Evolutionary conservation across 2,113 vertebrate species (phyloP).

Genomic region (Euleptes europaea): DNA sequence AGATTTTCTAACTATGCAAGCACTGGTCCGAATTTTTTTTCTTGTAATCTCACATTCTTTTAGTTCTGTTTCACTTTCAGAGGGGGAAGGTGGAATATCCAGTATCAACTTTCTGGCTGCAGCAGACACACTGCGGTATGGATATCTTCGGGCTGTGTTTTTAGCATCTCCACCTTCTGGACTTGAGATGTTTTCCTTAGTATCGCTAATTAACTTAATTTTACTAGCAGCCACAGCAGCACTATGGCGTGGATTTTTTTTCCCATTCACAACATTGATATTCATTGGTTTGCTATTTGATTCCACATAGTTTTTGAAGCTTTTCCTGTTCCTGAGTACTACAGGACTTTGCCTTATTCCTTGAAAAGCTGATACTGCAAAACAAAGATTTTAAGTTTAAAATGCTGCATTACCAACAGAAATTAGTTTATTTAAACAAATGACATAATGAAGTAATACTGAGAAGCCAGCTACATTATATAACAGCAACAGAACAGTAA

Average conservation of each 20-base stretch:
- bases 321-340: constrained; percentile 37
- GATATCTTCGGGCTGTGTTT: constrained; percentile 58
- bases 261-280: constrained; percentile 33
- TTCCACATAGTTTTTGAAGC: constrained; percentile 43
- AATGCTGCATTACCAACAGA: not conserved
- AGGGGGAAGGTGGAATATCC: constrained; percentile 41
- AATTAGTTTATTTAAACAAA: not conserved
- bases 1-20: constrained; percentile 31
- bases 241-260: constrained; percentile 72
- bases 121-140: constrained; percentile 55
- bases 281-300: constrained; percentile 31
- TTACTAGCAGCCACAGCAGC: constrained; percentile 82
- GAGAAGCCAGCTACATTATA: not conserved
- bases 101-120: constrained; percentile 56
- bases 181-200: constrained; percentile 65
- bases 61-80: constrained; percentile 55
- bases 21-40: constrained; percentile 10
- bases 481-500: not conserved
- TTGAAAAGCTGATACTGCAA: constrained; percentile 63
- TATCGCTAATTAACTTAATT: constrained; percentile 80
- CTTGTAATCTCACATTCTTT: constrained; percentile 20
- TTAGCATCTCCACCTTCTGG: constrained; percentile 52
- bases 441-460: not conserved
- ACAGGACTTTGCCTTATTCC: constrained; percentile 57
- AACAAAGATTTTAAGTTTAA: constrained; percentile 45